Evolutionary conservation across 2,888 invertebrate species (phyloP).

Genomic region (Caenorhabditis imperialis): DNA sequence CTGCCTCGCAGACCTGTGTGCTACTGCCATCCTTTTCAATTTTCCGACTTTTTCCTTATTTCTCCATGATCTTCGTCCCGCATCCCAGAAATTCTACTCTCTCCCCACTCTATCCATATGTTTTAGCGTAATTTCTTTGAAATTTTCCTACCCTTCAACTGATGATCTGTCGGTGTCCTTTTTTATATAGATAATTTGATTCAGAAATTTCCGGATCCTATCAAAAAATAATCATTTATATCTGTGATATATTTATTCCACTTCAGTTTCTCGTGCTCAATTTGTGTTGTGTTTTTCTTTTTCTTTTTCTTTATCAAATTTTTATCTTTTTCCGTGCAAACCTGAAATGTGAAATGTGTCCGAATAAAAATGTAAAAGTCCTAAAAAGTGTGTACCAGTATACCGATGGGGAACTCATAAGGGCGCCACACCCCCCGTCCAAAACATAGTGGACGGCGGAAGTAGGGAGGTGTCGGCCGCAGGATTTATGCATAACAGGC

Average conservation of each 20-base stretch:
- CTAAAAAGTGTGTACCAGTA: too few species aligned
- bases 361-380: too few species aligned
- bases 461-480: slow-evolving; percentile 13
- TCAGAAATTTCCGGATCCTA: too few species aligned
- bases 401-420: too few species aligned
- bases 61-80: slow-evolving; percentile 11
- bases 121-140: slow-evolving; percentile 7
- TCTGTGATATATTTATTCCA: too few species aligned
- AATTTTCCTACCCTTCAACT: slow-evolving; percentile 12
- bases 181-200: too few species aligned
- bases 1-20: slow-evolving; percentile 8
- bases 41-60: slow-evolving; percentile 12
- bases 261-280: too few species aligned
- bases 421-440: background rate
- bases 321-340: too few species aligned
- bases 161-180: slow-evolving; percentile 45
- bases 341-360: too few species aligned
- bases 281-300: too few species aligned
- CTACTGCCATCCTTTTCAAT: slow-evolving; percentile 21
- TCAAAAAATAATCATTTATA: too few species aligned
- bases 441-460: background rate
- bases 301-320: too few species aligned
- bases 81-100: background rate
- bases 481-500: background rate
- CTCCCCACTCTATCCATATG: slow-evolving; percentile 1